Evolutionary conservation across 2,888 invertebrate genomes (phyloP), one percentile per base, ranked within the genome.

Genomic region (Ochropleura leucogaster): DNA sequence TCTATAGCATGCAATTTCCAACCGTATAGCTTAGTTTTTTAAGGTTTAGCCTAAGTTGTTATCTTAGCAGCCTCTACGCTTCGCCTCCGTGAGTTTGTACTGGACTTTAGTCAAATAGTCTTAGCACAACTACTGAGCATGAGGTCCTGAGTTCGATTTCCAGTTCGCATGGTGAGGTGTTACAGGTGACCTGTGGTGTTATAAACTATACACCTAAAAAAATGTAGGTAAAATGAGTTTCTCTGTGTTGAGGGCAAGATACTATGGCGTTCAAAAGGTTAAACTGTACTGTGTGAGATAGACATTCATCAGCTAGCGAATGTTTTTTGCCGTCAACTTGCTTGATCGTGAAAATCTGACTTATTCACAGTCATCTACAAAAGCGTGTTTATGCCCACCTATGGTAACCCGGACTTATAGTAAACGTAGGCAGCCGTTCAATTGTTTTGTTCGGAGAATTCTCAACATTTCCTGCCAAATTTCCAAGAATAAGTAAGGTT

Each of bases 381-480:
- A 30, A 30, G 30, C 30, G 30, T 30, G 30, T 30, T 30, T 30
- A 30, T 30, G 30, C 30, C 30, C 30, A 30, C 30, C 3, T 30
- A 30, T 30, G 30, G 30, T 30, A 30, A 30, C 30, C 30, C 47
- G 40, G 51, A 44, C 30, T 40, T 62, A 44, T 16, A 40, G 20
- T 47, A 46, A 53, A 9, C 20, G 62, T 63, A 53, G 12, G 62
- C 53, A 55, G 16, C 14, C 20, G 30, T 72, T 30, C 8, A 40
- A 74, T 80, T 78, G 80, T 72, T 40, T 49, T 44, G 53, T 74
- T 78, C 67, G 18, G 30, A 40, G n/a, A 78, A 80, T 47, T 47
- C 53, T 47, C 57, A 63, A 20, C 46, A 47, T 53, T 63, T 67
- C 63, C 80, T 68, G 30, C 40, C 16, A 10, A 51, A 30, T 46